Percentiles rank a stretch among this genome's conserved stretches.
Conservation (phyloP, 2,113 vertebrate species). For the Fregetta grallaria region DNA sequence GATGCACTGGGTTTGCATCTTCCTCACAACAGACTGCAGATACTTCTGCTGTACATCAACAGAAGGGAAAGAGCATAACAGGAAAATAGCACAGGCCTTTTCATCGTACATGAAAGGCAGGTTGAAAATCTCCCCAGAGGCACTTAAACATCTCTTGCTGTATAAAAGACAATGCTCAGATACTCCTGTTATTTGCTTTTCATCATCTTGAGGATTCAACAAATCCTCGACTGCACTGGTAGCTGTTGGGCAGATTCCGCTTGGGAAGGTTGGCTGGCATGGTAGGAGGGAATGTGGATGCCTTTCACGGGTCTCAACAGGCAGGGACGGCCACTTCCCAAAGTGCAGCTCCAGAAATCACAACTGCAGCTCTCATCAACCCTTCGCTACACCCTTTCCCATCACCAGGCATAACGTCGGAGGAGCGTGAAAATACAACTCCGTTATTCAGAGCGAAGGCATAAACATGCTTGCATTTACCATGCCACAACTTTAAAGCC, state of each 20-base stretch:
- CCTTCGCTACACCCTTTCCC: background rate
- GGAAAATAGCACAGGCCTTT: background rate
- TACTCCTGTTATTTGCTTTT: conserved; percentile 2
- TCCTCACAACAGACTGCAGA: background rate
- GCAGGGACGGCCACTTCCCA: background rate
- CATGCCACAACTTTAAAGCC: background rate
- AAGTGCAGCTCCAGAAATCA: background rate
- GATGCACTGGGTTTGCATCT: background rate
- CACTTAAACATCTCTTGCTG: background rate
- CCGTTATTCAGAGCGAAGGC: background rate
- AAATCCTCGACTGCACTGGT: background rate
- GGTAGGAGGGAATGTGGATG: background rate
- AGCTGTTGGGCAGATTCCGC: background rate
- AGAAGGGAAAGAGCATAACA: background rate
- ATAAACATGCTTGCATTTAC: background rate
- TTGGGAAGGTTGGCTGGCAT: rapidly evolving
- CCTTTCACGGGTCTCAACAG: background rate
- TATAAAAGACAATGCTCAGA: background rate
- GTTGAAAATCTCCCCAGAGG: background rate
- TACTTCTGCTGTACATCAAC: background rate
- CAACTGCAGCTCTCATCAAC: background rate
- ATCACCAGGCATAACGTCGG: background rate
- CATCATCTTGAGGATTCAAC: background rate
- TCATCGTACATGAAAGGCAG: background rate
- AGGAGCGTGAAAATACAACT: background rate